phyloP scores from a whole-genome alignment of 2,888 invertebrate genomes.

The Hemistola chrysoprasaria region DNA sequence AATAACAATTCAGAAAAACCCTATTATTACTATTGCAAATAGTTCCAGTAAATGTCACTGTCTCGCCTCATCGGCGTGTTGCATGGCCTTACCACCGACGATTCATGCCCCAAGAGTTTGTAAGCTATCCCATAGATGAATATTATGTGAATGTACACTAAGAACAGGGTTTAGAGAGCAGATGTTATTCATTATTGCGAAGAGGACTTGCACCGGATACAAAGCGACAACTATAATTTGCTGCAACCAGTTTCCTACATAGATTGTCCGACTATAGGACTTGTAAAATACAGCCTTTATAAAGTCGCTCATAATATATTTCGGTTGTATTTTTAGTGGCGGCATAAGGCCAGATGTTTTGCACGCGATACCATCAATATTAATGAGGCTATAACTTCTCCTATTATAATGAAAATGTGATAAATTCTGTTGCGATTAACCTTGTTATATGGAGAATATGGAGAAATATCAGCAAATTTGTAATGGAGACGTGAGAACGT shows the following conservation, averaged over 20 bases:
- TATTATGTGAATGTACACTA: conserved; percentile 26
- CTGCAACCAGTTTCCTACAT: conserved; percentile 54
- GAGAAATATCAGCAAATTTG: conserved; percentile 29
- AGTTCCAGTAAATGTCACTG: too few species aligned
- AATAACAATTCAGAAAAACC: too few species aligned
- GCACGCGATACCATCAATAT: conserved; percentile 49
- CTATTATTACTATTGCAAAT: too few species aligned
- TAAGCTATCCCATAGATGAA: conserved; percentile 5
- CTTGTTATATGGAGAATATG: conserved; percentile 18
- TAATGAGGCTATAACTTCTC: conserved; percentile 38
- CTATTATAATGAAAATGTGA: conserved; percentile 22
- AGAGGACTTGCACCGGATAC: conserved; percentile 59
- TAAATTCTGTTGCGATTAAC: conserved; percentile 26
- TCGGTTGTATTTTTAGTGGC: conserved; percentile 37
- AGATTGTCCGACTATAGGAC: conserved; percentile 27
- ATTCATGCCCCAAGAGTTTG: too few species aligned
- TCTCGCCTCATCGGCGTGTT: too few species aligned
- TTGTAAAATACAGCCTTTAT: conserved; percentile 26
- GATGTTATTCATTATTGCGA: conserved; percentile 62
- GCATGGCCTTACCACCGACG: too few species aligned
- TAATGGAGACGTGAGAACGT: neutral
- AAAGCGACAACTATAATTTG: conserved; percentile 63
- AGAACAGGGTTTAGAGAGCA: conserved; percentile 62
- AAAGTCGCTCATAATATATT: conserved; percentile 19
- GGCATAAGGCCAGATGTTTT: conserved; percentile 50